phyloP scores from a whole-genome alignment of 2,888 invertebrate genomes.

The Netelia fuscicornis region DNA sequence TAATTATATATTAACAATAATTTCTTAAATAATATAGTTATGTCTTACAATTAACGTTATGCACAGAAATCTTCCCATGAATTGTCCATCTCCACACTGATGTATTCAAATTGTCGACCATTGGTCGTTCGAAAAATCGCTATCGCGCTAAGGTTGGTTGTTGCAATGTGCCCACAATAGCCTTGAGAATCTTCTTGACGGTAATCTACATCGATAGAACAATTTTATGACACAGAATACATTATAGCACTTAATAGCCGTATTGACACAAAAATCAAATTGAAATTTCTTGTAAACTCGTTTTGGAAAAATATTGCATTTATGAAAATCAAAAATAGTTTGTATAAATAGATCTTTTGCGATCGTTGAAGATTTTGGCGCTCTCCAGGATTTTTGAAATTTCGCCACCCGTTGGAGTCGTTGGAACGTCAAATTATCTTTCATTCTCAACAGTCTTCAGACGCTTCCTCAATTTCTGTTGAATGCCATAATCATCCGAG shows the following conservation, averaged over 20 bases:
- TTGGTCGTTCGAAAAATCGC: conserved; percentile 75
- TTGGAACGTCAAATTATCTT: background rate
- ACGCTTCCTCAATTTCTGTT: conserved; percentile 52
- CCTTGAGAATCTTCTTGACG: conserved; percentile 32
- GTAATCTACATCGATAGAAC: conserved; percentile 11
- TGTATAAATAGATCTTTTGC: no score
- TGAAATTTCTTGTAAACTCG: no score
- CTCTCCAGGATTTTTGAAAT: no score
- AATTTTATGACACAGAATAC: background rate
- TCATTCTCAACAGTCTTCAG: conserved; percentile 54
- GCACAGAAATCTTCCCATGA: conserved; percentile 4
- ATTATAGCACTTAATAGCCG: no score
- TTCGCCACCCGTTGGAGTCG: conserved; percentile 25
- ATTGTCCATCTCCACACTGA: background rate
- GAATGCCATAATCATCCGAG: conserved; percentile 12
- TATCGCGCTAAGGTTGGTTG: conserved; percentile 61
- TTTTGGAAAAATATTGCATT: no score
- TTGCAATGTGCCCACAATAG: conserved; percentile 63
- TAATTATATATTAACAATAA: background rate
- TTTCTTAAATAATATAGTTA: conserved; percentile 8
- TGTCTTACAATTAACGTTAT: background rate
- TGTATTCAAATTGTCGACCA: conserved; percentile 65
- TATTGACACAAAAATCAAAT: no score
- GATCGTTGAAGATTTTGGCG: no score
- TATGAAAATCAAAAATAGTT: no score